Base-by-base conservation (phyloP, 2,888 invertebrate species). In the Thalpophila matura region DNA sequence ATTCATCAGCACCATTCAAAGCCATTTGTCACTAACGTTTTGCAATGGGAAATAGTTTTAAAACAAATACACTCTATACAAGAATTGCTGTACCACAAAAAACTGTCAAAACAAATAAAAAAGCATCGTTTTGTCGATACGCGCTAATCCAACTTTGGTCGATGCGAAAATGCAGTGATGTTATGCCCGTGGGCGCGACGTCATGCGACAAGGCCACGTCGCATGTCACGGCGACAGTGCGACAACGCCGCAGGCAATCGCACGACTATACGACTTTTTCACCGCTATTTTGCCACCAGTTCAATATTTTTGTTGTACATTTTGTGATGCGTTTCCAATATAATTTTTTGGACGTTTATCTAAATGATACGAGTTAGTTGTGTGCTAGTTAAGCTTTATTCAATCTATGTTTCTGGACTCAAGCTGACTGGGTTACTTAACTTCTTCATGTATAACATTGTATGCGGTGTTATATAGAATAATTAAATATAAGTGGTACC, bases 131-230 rank as follows among this genome's bases (percentile, higher is more conserved):
- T 62, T 74, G 40, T 63, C 71, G 57, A 71, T 71, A 71, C 56
- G 40, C 63, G 72, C 71, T 77, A 72, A 72, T 77, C 72, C 59
- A 72, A 73, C 59, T 72, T 73, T 72, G 64, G 55, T 71, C 45
- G 40, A 67, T 67, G 62, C 64, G 65, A 76, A 64, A 71, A 66
- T 45, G 64, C 64, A 40, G 42, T 33, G 42, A 38, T 76, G 47
- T 63, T 56, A 35, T 9, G 43, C 65, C 71, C 27, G 33, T 9
- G 35, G 72, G 70, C 54, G 37, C 55, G 18, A 59, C 43, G 51
- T 59, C 53, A 20, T 16, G 50, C 77, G 53, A 58, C 72, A 77
- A 77, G 69, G 78, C 59, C 78, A 51, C 64, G 43, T 71, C 66
- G 72, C 63, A 49, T 74, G 74, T 74, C 69, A 74, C 46, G 33